Conservation (phyloP, 2,888 invertebrate genomes). For the Drosophila quasianomalipes region DNA sequence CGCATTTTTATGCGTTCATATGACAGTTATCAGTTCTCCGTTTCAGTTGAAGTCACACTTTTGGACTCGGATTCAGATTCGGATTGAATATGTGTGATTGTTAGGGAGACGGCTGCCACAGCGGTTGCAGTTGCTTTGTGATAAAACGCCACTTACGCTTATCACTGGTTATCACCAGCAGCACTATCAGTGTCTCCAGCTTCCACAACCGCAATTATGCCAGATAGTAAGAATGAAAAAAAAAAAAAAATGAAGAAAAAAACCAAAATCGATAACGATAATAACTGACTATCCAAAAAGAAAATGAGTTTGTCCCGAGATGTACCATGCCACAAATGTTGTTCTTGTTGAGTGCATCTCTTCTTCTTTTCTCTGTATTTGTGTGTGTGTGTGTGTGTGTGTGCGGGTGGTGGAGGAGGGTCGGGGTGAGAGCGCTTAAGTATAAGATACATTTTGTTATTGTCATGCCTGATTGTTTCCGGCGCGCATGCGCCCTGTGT, state of each 20-base stretch:
- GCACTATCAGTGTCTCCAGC: conserved; percentile 12
- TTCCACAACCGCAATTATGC: conserved; percentile 2
- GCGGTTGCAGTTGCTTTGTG: conserved; percentile 6
- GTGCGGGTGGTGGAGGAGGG: neutral
- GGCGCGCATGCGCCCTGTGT: conserved; percentile 50
- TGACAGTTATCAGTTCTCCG: conserved; percentile 14
- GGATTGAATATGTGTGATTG: neutral
- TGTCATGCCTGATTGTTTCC: conserved; percentile 55
- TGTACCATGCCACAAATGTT: conserved; percentile 25
- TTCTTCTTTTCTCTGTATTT: neutral
- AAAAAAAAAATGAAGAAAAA: neutral
- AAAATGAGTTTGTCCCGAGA: neutral
- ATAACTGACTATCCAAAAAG: conserved; percentile 10
- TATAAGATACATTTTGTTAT: conserved; percentile 39
- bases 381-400: neutral
- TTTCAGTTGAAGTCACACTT: neutral
- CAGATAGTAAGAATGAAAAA: neutral
- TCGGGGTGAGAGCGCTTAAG: neutral
- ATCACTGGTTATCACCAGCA: conserved; percentile 20
- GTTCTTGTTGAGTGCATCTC: conserved; percentile 26
- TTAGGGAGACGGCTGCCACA: neutral
- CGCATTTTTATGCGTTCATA: neutral
- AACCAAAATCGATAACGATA: conserved; percentile 1
- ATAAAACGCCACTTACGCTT: conserved; percentile 31
- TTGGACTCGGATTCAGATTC: neutral